Evolutionary conservation across 2,888 invertebrate species (phyloP).

Genomic region (Anaspis maculata): DNA sequence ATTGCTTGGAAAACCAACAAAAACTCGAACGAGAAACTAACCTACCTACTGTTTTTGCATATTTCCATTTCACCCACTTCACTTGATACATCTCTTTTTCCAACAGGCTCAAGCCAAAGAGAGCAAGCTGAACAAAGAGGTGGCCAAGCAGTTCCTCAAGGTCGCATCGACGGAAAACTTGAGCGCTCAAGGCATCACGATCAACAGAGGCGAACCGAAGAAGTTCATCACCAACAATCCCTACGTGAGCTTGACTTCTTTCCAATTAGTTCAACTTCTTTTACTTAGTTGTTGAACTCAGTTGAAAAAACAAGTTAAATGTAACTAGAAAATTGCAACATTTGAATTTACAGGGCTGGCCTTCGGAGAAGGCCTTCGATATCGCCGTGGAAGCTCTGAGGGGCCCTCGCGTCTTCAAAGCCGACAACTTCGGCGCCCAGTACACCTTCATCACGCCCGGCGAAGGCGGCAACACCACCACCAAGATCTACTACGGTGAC

Average conservation of each 20-base stretch:
- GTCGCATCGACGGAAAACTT: not conserved
- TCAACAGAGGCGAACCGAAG: no score
- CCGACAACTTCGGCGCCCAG: conserved; percentile 6
- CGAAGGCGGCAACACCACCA: conserved; percentile 5
- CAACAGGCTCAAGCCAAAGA: not conserved
- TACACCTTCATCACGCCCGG: conserved; percentile 5
- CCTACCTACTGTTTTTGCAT: no score
- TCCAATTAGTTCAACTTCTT: no score
- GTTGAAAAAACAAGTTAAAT: no score
- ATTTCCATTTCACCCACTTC: no score
- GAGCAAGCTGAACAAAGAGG: conserved; percentile 1
- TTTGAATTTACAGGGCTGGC: conserved; percentile 1
- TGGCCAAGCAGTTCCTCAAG: conserved; percentile 1
- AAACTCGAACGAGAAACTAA: no score
- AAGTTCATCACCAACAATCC: no score
- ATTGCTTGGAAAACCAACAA: no score
- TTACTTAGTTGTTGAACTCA: no score
- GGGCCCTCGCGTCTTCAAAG: no score
- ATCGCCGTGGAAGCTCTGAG: no score
- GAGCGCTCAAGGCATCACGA: not conserved
- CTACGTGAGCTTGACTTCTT: no score
- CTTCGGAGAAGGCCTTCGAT: not conserved
- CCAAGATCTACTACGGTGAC: conserved; percentile 5
- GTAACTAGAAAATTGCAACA: conserved; percentile 1
- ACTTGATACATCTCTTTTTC: not conserved